Conservation (phyloP, 2,888 invertebrate genomes). For the Ophion slaviceki region DNA sequence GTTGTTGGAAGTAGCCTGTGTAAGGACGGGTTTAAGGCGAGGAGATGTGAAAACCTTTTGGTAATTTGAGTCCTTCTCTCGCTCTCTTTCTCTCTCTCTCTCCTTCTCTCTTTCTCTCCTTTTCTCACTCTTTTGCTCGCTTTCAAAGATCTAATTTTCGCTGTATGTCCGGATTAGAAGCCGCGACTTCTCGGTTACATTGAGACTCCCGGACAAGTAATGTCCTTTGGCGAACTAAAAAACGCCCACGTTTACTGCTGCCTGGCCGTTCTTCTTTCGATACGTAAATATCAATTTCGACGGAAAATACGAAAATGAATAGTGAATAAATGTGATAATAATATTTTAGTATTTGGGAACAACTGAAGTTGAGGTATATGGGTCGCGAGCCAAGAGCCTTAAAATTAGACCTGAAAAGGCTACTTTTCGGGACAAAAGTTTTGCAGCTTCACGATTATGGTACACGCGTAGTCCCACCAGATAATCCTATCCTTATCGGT, state of each 20-base stretch:
- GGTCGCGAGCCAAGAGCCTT: neutral
- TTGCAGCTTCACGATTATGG: conserved; percentile 63
- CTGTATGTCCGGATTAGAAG: conserved; percentile 81
- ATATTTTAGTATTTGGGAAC: neutral
- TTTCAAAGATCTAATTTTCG: conserved; percentile 78
- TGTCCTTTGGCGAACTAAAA: conserved; percentile 48
- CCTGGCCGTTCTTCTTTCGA: neutral
- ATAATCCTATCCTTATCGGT: conserved; percentile 78
- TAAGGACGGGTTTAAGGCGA: conserved; percentile 49
- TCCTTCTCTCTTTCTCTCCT: conserved; percentile 67
- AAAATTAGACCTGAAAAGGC: neutral
- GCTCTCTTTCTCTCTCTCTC: neutral
- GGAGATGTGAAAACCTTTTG: conserved; percentile 60
- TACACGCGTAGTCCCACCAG: conserved; percentile 74
- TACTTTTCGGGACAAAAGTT: conserved; percentile 74
- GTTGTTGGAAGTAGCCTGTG: conserved; percentile 43
- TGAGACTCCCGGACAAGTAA: conserved; percentile 57
- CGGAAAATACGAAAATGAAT: neutral
- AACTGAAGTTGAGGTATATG: neutral
- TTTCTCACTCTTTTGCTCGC: conserved; percentile 51
- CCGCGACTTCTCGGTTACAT: conserved; percentile 69
- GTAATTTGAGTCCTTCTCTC: conserved; percentile 70
- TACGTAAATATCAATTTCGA: neutral
- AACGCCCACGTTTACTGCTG: neutral
- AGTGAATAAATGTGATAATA: neutral